These are phyloP conservation scores for Stegastes partitus DNA, from an alignment of 2,113 vertebrate species.

Conservation along the genomic window DNA sequence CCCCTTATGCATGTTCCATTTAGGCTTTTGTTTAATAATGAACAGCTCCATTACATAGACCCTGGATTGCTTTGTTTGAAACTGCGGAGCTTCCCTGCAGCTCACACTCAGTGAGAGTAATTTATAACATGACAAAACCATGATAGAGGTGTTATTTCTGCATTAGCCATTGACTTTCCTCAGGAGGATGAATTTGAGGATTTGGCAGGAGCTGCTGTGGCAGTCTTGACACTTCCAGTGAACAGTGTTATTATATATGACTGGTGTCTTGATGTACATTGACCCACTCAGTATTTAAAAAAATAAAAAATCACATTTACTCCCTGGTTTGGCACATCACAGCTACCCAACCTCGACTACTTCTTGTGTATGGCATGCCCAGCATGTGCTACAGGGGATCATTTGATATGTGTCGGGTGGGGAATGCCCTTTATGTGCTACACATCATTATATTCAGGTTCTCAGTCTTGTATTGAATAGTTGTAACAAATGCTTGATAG, in stretches of 20 bases:
- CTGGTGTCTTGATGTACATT: background rate
- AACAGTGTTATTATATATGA: background rate
- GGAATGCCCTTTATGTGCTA: no score
- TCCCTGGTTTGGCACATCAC: no score
- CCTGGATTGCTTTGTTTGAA: constrained; percentile 43
- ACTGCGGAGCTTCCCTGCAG: constrained; percentile 37
- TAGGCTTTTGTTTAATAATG: constrained; percentile 60
- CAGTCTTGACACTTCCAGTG: background rate
- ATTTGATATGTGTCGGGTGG: background rate
- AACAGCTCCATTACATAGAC: constrained; percentile 48
- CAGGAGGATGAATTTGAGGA: background rate
- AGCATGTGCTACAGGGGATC: no score
- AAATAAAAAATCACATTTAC: background rate
- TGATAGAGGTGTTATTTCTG: constrained; percentile 17
- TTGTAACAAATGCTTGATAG: no score
- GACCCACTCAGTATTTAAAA: background rate
- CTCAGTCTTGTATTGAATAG: no score
- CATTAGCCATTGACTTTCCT: background rate
- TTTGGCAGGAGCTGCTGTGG: background rate
- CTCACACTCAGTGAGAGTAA: constrained; percentile 25
- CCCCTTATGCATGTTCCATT: constrained; percentile 49
- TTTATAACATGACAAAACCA: constrained; percentile 30
- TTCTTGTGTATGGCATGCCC: no score
- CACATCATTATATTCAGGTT: no score
- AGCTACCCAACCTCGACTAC: no score